Conservation (phyloP, 1,140 invertebrate genomes). For the Ylistrum balloti region DNA sequence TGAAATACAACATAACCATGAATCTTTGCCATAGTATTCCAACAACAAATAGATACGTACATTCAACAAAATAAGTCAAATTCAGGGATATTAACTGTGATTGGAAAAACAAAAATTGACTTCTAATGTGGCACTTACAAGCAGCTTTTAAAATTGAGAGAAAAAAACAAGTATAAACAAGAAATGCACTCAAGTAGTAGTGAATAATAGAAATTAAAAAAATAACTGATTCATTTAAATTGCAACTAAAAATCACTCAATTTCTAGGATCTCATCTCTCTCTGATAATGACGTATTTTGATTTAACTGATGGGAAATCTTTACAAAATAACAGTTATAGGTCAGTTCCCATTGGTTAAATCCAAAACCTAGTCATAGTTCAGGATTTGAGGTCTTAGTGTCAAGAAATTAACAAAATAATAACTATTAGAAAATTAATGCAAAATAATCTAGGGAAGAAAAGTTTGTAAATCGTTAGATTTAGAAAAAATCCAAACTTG, state of each 20-base stretch:
- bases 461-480: slow-evolving; percentile 33
- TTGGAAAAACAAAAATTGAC: background rate
- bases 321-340: background rate
- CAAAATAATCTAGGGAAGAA: slow-evolving; percentile 39
- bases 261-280: slow-evolving; percentile 2
- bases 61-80: background rate
- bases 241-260: slow-evolving; percentile 24
- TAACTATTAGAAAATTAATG: slow-evolving; percentile 40
- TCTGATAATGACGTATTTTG: background rate
- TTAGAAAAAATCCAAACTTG: background rate
- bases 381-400: background rate
- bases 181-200: background rate
- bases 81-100: slow-evolving; percentile 18
- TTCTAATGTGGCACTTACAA: background rate
- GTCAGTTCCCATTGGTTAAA: background rate
- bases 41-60: too few relatives aligned
- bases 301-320: background rate
- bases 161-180: background rate
- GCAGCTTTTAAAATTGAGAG: slow-evolving; percentile 3
- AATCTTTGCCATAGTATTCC: too few relatives aligned
- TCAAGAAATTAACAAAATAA: background rate
- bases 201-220: background rate
- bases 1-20: too few relatives aligned
- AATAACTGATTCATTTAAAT: background rate
- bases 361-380: background rate